Evolutionary conservation across 2,113 vertebrate genomes (phyloP).

Genomic region (Puntigrus tetrazona): DNA sequence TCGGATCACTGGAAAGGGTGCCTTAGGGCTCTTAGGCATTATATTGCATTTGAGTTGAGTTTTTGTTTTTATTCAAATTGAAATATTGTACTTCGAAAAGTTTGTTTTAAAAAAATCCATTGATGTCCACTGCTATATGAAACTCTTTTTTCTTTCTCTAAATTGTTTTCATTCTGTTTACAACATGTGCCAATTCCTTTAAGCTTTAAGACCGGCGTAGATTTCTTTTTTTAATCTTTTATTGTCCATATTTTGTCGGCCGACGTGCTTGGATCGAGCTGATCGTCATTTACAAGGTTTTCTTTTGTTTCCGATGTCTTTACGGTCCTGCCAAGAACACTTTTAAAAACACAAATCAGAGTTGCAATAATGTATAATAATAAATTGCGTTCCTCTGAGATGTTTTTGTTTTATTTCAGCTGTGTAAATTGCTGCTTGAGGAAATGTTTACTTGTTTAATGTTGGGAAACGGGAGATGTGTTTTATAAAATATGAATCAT

Average conservation of each 20-base stretch:
- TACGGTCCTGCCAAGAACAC: background rate
- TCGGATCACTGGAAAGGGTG: slow-evolving; percentile 8
- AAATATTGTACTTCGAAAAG: slow-evolving; percentile 10
- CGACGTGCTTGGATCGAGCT: background rate
- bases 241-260: background rate
- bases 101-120: background rate
- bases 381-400: background rate
- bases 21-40: background rate
- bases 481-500: background rate
- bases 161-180: slow-evolving; percentile 4
- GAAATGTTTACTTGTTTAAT: slow-evolving; percentile 14
- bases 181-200: background rate
- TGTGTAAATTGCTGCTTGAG: slow-evolving; percentile 8
- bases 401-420: background rate
- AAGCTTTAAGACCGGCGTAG: background rate
- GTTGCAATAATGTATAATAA: background rate
- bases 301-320: background rate
- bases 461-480: slow-evolving; percentile 1
- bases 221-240: background rate
- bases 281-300: background rate
- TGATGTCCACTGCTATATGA: slow-evolving; percentile 9
- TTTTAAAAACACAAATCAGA: background rate
- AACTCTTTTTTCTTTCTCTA: background rate
- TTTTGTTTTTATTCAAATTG: background rate
- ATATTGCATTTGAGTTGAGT: background rate